A percentile compares a stretch with the other conserved stretches of the same genome.
Conservation (phyloP, 1,140 invertebrate genomes). For the Contarinia nasturtii region DNA sequence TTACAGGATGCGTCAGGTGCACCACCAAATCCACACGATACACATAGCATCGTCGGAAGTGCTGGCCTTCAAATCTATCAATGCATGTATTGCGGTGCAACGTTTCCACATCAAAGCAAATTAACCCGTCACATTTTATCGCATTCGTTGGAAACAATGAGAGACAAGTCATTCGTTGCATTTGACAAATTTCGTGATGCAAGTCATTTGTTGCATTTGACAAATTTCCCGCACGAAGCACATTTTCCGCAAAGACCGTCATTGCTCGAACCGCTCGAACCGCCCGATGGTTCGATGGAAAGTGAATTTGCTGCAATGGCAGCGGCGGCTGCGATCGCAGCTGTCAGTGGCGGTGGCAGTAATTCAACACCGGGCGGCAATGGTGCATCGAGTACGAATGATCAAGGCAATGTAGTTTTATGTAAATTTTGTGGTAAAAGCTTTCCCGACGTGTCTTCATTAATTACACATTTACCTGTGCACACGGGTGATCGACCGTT, state of each 20-base stretch:
- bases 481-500: conserved; percentile 77
- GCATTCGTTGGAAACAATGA: conserved; percentile 66
- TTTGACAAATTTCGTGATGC: conserved; percentile 48
- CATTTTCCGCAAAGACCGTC: conserved; percentile 26
- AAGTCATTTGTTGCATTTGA: conserved; percentile 30
- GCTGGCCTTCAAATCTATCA: conserved; percentile 34
- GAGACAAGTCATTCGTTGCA: conserved; percentile 41
- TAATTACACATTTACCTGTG: conserved; percentile 67
- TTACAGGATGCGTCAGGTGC: conserved; percentile 71
- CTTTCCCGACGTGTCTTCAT: conserved; percentile 67
- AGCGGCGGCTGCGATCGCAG: conserved; percentile 15
- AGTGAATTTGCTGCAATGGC: conserved; percentile 22
- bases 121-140: conserved; percentile 70
- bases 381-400: conserved; percentile 25
- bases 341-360: conserved; percentile 5
- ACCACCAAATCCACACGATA: conserved; percentile 46
- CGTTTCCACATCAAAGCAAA: conserved; percentile 75
- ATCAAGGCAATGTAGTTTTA: conserved; percentile 54
- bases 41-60: conserved; percentile 24
- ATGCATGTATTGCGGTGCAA: conserved; percentile 72
- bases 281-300: conserved; percentile 9
- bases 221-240: conserved; percentile 15
- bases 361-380: conserved; percentile 20
- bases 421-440: conserved; percentile 82
- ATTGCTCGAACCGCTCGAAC: conserved; percentile 10